Evolutionary conservation across 1,140 invertebrate species (phyloP).

Genomic region (Temnothorax longispinosus): DNA sequence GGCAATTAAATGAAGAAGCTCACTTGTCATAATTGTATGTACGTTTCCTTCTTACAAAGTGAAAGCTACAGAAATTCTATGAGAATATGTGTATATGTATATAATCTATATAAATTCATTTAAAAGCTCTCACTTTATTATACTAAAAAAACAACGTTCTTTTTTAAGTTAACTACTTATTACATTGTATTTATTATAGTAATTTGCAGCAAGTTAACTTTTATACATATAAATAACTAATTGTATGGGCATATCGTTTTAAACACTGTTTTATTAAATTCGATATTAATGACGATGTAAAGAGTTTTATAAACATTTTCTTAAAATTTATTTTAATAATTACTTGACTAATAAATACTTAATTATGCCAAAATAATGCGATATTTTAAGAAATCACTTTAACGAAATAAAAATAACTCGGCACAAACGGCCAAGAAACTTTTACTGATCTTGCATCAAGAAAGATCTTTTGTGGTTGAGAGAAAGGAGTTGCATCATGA

Average conservation of each 20-base stretch:
- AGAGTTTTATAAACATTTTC: too few relatives aligned
- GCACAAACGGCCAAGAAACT: constrained; percentile 9
- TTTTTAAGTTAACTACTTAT: neutral
- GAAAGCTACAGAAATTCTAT: constrained; percentile 43
- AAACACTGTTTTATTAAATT: neutral
- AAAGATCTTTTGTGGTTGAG: constrained; percentile 54
- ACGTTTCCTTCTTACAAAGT: constrained; percentile 9
- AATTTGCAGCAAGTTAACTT: neutral
- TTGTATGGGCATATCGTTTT: neutral
- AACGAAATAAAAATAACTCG: neutral
- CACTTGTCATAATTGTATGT: constrained; percentile 36
- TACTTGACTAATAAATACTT: neutral
- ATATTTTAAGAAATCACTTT: neutral
- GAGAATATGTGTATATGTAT: neutral
- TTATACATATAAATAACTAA: neutral
- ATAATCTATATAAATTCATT: constrained; percentile 3
- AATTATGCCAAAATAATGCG: neutral
- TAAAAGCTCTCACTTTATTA: neutral
- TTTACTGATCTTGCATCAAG: constrained; percentile 31
- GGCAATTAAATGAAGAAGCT: constrained; percentile 44
- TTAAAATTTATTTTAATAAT: neutral
- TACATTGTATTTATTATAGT: neutral
- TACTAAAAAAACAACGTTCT: neutral
- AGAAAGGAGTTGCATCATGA: constrained; percentile 63
- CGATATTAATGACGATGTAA: too few relatives aligned